A percentile compares a stretch with the other conserved stretches of the same genome.
Evolutionary conservation across 2,113 vertebrate genomes (phyloP).

Genomic region (Pseudorhombus dupliciocellatus): DNA sequence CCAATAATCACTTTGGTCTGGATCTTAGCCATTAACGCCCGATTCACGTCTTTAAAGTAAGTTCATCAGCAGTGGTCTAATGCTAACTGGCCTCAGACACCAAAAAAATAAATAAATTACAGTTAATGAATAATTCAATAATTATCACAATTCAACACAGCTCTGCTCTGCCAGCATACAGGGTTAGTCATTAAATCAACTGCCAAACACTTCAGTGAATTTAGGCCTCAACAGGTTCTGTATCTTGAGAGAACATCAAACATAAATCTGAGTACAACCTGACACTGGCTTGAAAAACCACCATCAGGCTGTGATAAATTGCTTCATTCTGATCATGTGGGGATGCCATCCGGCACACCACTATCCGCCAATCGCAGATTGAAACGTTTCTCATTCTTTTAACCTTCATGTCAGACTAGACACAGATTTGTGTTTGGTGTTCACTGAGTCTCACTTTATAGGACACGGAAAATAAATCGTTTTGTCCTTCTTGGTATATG

Average conservation of each 20-base stretch:
- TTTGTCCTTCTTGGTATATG: slow-evolving; percentile 23
- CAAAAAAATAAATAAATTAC: slow-evolving; percentile 38
- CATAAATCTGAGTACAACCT: slow-evolving; percentile 32
- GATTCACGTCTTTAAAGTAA: slow-evolving; percentile 23
- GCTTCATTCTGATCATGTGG: not conserved
- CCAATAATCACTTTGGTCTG: slow-evolving; percentile 64
- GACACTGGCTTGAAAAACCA: not conserved
- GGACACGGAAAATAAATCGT: slow-evolving; percentile 18
- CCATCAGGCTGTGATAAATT: not conserved
- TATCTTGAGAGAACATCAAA: not conserved
- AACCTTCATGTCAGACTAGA: not conserved
- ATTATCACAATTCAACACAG: slow-evolving; percentile 50
- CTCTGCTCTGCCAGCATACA: slow-evolving; percentile 38
- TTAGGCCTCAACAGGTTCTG: slow-evolving; percentile 20
- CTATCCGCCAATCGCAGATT: slow-evolving; percentile 5
- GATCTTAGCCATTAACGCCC: slow-evolving; percentile 36
- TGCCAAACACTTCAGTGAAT: slow-evolving; percentile 44
- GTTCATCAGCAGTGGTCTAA: slow-evolving; percentile 18
- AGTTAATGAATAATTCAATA: slow-evolving; percentile 39
- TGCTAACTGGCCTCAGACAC: slow-evolving; percentile 37
- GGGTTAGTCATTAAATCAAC: slow-evolving; percentile 57
- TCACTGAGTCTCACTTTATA: slow-evolving; percentile 14
- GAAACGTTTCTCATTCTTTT: not conserved
- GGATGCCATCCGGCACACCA: not conserved
- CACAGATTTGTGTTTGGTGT: slow-evolving; percentile 35